A percentile compares a stretch with the other conserved stretches of the same genome.
Evolutionary conservation across 2,113 vertebrate species (phyloP).

Genomic region (Tiliqua scincoides): DNA sequence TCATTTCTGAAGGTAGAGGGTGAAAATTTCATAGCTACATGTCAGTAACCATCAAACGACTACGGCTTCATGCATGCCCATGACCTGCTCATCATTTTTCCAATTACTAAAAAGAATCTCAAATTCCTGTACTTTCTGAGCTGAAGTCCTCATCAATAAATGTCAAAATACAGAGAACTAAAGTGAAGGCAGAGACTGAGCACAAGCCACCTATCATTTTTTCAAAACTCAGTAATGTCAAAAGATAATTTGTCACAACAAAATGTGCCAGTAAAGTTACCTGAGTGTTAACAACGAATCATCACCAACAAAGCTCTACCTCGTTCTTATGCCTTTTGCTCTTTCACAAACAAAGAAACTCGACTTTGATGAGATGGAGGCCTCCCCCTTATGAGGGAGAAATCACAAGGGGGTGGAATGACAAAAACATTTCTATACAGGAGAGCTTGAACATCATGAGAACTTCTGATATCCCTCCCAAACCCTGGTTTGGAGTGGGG

Average conservation of each 20-base stretch:
- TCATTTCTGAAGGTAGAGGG: neutral
- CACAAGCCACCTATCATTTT: neutral
- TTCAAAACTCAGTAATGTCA: neutral
- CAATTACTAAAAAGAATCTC: neutral
- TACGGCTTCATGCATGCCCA: neutral
- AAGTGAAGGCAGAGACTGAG: neutral
- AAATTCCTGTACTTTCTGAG: neutral
- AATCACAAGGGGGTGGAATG: neutral
- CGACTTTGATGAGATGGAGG: neutral
- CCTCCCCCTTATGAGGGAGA: neutral
- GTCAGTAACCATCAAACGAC: neutral
- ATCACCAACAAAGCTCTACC: neutral
- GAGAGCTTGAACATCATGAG: neutral
- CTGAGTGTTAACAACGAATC: neutral
- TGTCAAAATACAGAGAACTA: neutral
- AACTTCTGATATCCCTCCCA: neutral
- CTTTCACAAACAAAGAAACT: neutral
- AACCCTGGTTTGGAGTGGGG: neutral
- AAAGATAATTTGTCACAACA: neutral
- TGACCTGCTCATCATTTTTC: neutral
- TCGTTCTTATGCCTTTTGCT: too few relatives aligned
- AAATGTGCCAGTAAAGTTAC: fast-evolving
- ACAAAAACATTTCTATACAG: neutral
- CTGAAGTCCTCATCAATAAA: neutral
- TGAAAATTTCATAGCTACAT: neutral